phyloP scores from a whole-genome alignment of 2,797 vertebrate genomes.

The Kryptolebias ocellatus region DNA sequence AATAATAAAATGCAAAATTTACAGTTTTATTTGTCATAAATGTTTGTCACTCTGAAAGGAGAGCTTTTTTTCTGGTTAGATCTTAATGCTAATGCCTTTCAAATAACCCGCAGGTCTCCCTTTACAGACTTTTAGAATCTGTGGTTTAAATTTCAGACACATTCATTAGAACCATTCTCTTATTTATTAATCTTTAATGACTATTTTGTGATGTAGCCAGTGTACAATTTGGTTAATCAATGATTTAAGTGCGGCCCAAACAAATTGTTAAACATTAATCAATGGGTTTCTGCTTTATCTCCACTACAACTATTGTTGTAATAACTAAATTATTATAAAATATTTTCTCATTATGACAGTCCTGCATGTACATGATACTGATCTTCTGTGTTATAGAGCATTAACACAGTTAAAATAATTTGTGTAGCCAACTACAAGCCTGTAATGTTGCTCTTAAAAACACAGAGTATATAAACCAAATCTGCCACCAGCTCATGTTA shows the following conservation, averaged over 20 bases:
- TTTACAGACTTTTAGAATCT: not conserved
- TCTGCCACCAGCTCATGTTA: too few species aligned
- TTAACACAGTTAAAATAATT: too few species aligned
- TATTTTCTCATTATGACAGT: not conserved
- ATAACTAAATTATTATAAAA: not conserved
- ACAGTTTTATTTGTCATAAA: not conserved
- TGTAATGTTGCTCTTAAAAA: too few species aligned
- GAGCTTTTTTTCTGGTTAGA: not conserved
- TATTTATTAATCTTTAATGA: slow-evolving; percentile 37
- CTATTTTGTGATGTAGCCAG: slow-evolving; percentile 20
- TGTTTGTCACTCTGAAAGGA: not conserved
- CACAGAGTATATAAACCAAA: too few species aligned
- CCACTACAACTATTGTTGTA: not conserved
- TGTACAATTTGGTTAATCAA: slow-evolving; percentile 22
- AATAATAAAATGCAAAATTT: too few species aligned
- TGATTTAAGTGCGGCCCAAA: slow-evolving; percentile 32
- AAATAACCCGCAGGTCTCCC: slow-evolving; percentile 1
- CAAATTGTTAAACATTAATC: slow-evolving; percentile 38
- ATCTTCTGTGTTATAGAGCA: too few species aligned
- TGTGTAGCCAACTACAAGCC: too few species aligned
- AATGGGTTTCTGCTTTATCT: not conserved
- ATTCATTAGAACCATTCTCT: not conserved
- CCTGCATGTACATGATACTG: not conserved
- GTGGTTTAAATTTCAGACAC: slow-evolving; percentile 1
- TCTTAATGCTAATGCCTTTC: not conserved